Conservation (phyloP, 2,888 invertebrate species). For the Callyntrura sp. region DNA sequence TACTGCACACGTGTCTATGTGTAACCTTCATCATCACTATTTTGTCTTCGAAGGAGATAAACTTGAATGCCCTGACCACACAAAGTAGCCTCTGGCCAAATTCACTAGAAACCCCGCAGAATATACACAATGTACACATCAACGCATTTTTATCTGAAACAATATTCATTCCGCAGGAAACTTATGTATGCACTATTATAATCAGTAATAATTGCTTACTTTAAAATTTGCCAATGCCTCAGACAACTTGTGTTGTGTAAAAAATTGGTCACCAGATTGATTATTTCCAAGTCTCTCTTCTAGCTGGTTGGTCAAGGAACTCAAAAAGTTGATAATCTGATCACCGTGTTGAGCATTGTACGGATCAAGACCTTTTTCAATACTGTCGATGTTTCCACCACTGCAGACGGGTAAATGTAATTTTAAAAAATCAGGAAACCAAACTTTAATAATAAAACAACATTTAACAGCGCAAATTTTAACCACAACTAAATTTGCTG, state of each 20-base stretch:
- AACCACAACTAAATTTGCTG: neutral
- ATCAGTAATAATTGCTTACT: constrained; percentile 55
- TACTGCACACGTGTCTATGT: neutral
- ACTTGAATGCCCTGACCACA: neutral
- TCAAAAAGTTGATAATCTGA: constrained; percentile 58
- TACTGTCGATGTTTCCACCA: constrained; percentile 42
- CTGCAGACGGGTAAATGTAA: neutral
- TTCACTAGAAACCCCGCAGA: neutral
- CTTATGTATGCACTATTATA: no score
- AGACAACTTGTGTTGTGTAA: constrained; percentile 57
- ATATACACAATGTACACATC: neutral
- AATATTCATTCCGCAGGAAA: no score
- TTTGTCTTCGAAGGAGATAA: neutral
- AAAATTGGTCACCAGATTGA: constrained; percentile 69
- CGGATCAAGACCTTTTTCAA: constrained; percentile 63
- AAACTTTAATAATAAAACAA: neutral
- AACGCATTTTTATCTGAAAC: no score
- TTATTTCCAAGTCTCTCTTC: constrained; percentile 65
- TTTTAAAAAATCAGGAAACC: neutral
- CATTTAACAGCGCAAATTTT: neutral
- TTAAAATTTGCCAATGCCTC: constrained; percentile 55
- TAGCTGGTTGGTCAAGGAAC: neutral
- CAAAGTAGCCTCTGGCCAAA: no score
- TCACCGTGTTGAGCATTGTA: constrained; percentile 52
- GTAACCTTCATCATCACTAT: neutral